Conservation (phyloP, 64 coral and sea anemone genomes). For the Orbicella faveolata region DNA sequence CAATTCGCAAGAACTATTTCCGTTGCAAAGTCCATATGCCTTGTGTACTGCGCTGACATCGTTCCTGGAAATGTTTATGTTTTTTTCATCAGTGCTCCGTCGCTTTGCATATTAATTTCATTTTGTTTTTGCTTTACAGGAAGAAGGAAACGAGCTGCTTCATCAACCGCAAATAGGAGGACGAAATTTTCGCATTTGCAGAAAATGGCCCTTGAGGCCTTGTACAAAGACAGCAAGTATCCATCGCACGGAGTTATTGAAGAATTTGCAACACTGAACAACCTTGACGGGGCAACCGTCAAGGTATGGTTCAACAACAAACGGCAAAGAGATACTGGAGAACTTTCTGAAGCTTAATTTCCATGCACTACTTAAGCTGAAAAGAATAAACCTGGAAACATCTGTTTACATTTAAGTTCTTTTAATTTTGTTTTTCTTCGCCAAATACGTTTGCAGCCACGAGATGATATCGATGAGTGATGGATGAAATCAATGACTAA, state of each 20-base stretch:
- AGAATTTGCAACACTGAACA: background rate
- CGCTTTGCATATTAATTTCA: background rate
- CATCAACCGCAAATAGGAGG: background rate
- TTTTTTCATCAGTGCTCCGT: background rate
- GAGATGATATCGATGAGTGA: slow-evolving; percentile 7
- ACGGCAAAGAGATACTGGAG: background rate
- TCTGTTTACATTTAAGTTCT: too few relatives aligned
- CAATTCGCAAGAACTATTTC: slow-evolving; percentile 24
- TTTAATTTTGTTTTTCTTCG: background rate
- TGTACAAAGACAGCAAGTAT: background rate
- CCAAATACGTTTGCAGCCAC: background rate
- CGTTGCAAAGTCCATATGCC: slow-evolving; percentile 20
- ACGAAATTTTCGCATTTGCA: background rate
- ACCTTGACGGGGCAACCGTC: slow-evolving; percentile 7
- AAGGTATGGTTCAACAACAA: background rate
- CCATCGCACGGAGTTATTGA: background rate
- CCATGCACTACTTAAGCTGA: too few relatives aligned
- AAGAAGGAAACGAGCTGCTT: background rate
- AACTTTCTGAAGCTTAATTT: too few relatives aligned
- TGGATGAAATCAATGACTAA: background rate
- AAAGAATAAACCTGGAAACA: background rate
- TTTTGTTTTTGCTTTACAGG: slow-evolving; percentile 4
- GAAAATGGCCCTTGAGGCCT: slow-evolving; percentile 19
- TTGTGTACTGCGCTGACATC: background rate
- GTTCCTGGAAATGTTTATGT: background rate